Conservation (phyloP, 2,113 vertebrate species). For the Camelus dromedarius region DNA sequence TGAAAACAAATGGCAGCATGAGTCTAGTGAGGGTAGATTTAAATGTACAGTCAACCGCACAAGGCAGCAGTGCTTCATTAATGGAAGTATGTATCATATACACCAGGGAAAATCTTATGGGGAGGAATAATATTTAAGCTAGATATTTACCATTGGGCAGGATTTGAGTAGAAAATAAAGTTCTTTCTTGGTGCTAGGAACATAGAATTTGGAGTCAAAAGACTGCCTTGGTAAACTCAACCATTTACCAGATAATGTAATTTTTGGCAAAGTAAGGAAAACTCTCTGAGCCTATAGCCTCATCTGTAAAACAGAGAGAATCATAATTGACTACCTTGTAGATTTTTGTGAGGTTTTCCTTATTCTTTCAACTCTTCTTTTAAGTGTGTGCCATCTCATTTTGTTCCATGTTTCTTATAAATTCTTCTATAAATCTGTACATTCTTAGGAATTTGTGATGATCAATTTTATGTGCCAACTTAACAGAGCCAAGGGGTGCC, state of each 20-base stretch:
- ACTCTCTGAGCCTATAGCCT: not conserved
- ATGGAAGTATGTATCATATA: not conserved
- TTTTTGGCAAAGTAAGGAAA: not conserved
- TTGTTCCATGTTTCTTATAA: not conserved
- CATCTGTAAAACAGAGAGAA: not conserved
- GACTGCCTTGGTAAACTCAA: not conserved
- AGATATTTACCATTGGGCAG: not conserved
- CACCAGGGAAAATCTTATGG: not conserved
- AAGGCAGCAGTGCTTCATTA: not conserved
- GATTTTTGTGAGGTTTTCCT: not conserved
- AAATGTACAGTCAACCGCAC: not conserved
- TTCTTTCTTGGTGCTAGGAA: not conserved
- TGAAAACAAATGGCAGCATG: not conserved
- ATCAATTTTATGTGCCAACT: not conserved
- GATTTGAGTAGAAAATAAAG: constrained; percentile 1
- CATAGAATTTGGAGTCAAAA: not conserved
- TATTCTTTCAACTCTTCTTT: constrained; percentile 8
- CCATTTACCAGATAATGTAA: not conserved
- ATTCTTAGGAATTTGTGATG: not conserved
- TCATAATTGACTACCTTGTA: not conserved
- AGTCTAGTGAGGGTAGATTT: not conserved
- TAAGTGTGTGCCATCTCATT: not conserved
- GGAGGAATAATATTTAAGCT: not conserved
- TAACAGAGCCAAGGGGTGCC: not conserved
- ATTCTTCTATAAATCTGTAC: not conserved